Conservation (phyloP, 2,888 invertebrate genomes). For the Nomada fabriciana region DNA sequence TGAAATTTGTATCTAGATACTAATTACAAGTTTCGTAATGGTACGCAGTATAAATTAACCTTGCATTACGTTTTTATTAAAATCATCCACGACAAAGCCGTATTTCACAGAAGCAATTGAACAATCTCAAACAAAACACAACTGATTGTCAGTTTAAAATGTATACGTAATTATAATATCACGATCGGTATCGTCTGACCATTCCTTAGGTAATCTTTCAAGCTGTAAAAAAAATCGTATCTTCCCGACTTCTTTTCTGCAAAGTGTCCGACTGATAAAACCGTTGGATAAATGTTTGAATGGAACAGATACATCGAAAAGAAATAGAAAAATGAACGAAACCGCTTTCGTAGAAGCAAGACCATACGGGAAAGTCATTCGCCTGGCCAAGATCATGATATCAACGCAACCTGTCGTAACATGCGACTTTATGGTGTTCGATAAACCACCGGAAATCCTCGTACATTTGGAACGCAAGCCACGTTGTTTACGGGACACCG, state of each 20-base stretch:
- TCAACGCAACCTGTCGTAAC: constrained; percentile 6
- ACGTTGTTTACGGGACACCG: constrained; percentile 52
- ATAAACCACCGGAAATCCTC: constrained; percentile 54
- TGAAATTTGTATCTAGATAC: too few relatives aligned
- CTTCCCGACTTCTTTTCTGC: not conserved
- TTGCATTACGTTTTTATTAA: not conserved
- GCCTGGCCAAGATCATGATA: constrained; percentile 27
- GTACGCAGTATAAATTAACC: not conserved
- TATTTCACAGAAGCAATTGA: not conserved
- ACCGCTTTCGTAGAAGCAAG: not conserved
- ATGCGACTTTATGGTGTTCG: constrained; percentile 37
- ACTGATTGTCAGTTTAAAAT: too few relatives aligned
- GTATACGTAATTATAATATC: not conserved
- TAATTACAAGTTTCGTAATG: not conserved
- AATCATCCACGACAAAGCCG: not conserved
- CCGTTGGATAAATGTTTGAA: not conserved
- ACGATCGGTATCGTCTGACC: not conserved
- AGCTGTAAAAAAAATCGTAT: not conserved
- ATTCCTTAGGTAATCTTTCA: not conserved
- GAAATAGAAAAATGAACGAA: not conserved
- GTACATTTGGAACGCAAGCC: constrained; percentile 34
- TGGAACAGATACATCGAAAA: not conserved
- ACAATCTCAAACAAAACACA: too few relatives aligned
- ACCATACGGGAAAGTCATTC: constrained; percentile 29
- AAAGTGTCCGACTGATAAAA: not conserved